Percentiles rank a stretch among this genome's conserved stretches.
Conservation (phyloP, 2,113 vertebrate species). For the Lampris megalopsis region DNA sequence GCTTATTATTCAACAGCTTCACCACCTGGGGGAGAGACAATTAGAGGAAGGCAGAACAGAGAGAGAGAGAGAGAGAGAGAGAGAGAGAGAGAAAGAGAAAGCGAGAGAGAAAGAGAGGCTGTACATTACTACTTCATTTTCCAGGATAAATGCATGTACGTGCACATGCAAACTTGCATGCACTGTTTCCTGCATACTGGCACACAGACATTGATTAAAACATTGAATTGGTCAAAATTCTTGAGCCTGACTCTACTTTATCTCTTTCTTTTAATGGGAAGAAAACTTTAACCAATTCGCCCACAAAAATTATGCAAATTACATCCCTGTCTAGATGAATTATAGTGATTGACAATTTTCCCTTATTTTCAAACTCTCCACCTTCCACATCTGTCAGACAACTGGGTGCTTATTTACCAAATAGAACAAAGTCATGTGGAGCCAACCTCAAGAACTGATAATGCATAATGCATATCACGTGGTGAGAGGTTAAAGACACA, state of each 20-base stretch:
- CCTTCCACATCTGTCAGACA: conserved; percentile 15
- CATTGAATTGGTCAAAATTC: background rate
- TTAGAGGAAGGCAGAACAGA: background rate
- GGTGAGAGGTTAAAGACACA: background rate
- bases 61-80: background rate
- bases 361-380: conserved; percentile 24
- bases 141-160: background rate
- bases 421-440: background rate
- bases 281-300: conserved; percentile 24
- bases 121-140: background rate
- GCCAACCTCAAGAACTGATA: conserved; percentile 14
- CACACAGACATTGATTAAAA: background rate
- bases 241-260: background rate
- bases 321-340: conserved; percentile 45
- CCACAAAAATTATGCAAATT: conserved; percentile 55
- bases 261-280: conserved; percentile 42
- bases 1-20: conserved; percentile 96
- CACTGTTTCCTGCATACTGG: background rate
- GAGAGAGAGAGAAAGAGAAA: background rate
- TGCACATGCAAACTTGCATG: background rate
- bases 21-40: conserved; percentile 84
- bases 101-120: background rate
- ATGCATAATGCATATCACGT: conserved; percentile 26
- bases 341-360: conserved; percentile 37
- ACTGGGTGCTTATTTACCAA: conserved; percentile 29